phyloP scores from a whole-genome alignment of 2,797 vertebrate species.

The Sylvilagus floridanus region DNA sequence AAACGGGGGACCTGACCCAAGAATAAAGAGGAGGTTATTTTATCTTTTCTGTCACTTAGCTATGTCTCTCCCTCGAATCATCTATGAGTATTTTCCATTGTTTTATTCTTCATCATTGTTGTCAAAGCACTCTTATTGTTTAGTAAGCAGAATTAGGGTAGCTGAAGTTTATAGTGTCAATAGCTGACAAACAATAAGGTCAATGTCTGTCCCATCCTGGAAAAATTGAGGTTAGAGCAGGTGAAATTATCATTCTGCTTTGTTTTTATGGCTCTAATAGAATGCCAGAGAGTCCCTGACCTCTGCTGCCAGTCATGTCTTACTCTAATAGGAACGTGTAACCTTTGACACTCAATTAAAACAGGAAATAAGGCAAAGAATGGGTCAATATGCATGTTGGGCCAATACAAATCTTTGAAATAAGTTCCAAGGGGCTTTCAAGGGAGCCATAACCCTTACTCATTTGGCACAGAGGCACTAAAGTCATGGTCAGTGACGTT shows the following conservation, averaged over 20 bases:
- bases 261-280: slow-evolving; percentile 88
- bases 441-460: slow-evolving; percentile 72
- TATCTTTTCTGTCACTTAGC: slow-evolving; percentile 83
- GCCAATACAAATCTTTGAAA: slow-evolving; percentile 75
- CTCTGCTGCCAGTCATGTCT: slow-evolving; percentile 85
- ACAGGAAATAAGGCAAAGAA: slow-evolving; percentile 87
- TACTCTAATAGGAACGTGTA: slow-evolving; percentile 86
- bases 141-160: slow-evolving; percentile 87
- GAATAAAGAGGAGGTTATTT: slow-evolving; percentile 81
- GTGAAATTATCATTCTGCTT: slow-evolving; percentile 90
- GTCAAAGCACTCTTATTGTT: slow-evolving; percentile 85
- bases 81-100: slow-evolving; percentile 79
- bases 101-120: slow-evolving; percentile 83
- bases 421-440: slow-evolving; percentile 78
- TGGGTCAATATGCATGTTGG: slow-evolving; percentile 84
- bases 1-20: slow-evolving; percentile 77
- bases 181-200: slow-evolving; percentile 88
- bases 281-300: slow-evolving; percentile 86
- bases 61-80: slow-evolving; percentile 81
- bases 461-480: slow-evolving; percentile 42
- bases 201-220: slow-evolving; percentile 86
- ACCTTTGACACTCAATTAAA: slow-evolving; percentile 89
- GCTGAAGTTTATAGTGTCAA: slow-evolving; percentile 88
- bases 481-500: slow-evolving; percentile 64
- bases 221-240: slow-evolving; percentile 90